These are phyloP conservation scores for Rhabditoides inermis DNA, from an alignment of 2,888 invertebrate species.

Conservation along the genomic window DNA sequence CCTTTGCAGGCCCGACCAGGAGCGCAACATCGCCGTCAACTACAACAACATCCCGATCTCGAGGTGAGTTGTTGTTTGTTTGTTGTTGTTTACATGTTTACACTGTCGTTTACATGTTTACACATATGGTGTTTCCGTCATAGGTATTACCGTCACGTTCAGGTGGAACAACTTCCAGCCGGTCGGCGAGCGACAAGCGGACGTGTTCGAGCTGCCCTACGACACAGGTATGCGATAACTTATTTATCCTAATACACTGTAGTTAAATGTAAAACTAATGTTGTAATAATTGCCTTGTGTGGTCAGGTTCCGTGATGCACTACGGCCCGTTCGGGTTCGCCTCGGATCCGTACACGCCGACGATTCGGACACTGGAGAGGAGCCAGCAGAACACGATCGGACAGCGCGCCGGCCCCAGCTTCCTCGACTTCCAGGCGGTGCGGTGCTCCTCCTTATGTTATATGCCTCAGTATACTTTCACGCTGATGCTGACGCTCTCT, in stretches of 20 bases:
- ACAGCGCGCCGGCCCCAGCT: slow-evolving; percentile 47
- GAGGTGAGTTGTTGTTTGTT: no score
- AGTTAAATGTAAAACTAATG: no score
- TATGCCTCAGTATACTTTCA: slow-evolving; percentile 1
- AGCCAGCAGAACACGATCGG: slow-evolving; percentile 45
- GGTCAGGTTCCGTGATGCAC: slow-evolving; percentile 45
- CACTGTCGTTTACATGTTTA: no score
- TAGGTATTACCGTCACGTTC: no score
- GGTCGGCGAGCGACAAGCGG: slow-evolving; percentile 38
- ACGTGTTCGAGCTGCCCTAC: slow-evolving; percentile 44
- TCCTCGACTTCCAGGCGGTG: slow-evolving; percentile 48
- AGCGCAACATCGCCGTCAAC: slow-evolving; percentile 40
- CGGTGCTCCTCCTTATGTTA: neutral
- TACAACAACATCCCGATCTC: slow-evolving; percentile 46
- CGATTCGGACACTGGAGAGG: slow-evolving; percentile 42
- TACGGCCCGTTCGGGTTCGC: slow-evolving; percentile 51
- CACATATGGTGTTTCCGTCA: no score
- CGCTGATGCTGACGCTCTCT: no score
- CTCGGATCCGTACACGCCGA: slow-evolving; percentile 41
- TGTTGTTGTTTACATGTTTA: no score
- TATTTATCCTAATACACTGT: no score
- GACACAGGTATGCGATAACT: slow-evolving; percentile 34
- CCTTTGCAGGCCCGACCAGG: slow-evolving; percentile 1
- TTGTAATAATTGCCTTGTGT: slow-evolving; percentile 1
- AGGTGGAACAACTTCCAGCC: slow-evolving; percentile 51